Percentiles rank a stretch among this genome's conserved stretches.
Conservation (phyloP, 2,113 vertebrate genomes). For the Halcyon senegalensis region DNA sequence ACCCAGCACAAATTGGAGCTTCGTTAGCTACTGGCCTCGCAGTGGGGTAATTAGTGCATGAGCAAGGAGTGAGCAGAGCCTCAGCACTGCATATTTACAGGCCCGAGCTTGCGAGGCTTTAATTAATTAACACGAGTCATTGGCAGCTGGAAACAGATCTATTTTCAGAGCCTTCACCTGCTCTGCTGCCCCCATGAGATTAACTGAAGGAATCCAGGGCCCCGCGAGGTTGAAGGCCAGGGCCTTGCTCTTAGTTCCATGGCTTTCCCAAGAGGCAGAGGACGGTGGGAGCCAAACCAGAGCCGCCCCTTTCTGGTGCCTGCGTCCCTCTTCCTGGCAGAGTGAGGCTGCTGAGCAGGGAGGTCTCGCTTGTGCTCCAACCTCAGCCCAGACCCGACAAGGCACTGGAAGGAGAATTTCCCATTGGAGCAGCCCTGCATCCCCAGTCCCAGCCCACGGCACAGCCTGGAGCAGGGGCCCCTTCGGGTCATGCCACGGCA, state of each 20-base stretch:
- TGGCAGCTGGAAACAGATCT: conserved; percentile 48
- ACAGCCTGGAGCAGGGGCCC: neutral
- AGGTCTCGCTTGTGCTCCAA: neutral
- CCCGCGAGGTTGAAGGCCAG: neutral
- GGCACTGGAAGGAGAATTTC: neutral
- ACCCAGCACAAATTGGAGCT: neutral
- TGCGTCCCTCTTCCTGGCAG: accelerated
- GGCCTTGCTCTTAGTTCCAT: neutral
- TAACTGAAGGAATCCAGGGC: conserved; percentile 19
- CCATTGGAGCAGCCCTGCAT: neutral
- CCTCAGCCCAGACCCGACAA: neutral
- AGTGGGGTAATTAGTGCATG: conserved; percentile 44
- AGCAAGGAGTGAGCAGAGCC: conserved; percentile 23
- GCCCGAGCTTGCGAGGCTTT: conserved; percentile 25
- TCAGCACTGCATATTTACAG: neutral
- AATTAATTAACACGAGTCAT: conserved; percentile 58
- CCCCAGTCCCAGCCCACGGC: neutral
- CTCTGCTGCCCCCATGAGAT: conserved; percentile 47
- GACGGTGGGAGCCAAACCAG: neutral
- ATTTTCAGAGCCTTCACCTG: conserved; percentile 21
- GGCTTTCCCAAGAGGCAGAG: neutral
- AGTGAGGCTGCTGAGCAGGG: accelerated
- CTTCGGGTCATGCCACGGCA: accelerated
- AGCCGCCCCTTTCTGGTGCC: accelerated
- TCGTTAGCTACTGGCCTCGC: conserved; percentile 11